Evolutionary conservation across 2,113 vertebrate genomes (phyloP), one percentile per base, ranked within the genome.

Genomic region (Centropus unirufus): DNA sequence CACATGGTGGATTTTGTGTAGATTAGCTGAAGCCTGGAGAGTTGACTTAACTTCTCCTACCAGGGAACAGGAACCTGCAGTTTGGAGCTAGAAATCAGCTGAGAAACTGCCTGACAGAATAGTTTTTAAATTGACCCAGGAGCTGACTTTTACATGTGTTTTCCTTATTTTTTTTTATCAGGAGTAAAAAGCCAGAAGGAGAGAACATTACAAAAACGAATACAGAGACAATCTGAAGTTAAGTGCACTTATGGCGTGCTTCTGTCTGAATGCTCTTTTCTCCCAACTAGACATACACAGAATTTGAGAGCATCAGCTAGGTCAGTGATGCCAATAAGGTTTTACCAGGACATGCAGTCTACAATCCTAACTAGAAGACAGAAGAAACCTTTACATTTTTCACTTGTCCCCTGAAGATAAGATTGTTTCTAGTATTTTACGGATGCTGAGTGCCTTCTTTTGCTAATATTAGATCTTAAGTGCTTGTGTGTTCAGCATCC

Each of bases 1-100:
- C 83, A 88, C 19, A 73, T 47, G 26, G 76, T 61, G 88, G 86
- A 88, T 94, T 85, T 61, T 76, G n/a, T 58, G 90, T 40, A 93
- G 78, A 97, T 90, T 76, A 84, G 14, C 42, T 82, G 68, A 93
- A 96, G 18, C 36, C 39, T 70, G 62, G 21, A 63, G 49, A 86
- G 24, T 24, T 73, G 47, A 70, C 55, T 95, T 85, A 69, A 57
- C 36, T 78, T 92, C 81, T 90, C 47, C 24, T 62, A 75, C 20
- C 21, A 77, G 64, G 87, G n/a, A 68, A 59, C 8, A 57, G 64
- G 34, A 94, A 61, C 21, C 63, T 24, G 32, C n/a, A 77, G 49
- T 68, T 51, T 84, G 55, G 27, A 90, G 11, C 14, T 82, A 83
- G 30, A 87, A 89, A 90, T 5, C 52, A 83, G 23, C 16, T 66